phyloP scores from a whole-genome alignment of 2,113 vertebrate genomes.

The human (Homo sapiens) region GRCh38 chr7:138952001-138952500 shows the following conservation, averaged over 20 bases:
- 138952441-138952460: background rate
- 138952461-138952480: background rate
- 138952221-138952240: background rate
- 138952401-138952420: background rate
- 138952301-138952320: background rate
- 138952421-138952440: background rate
- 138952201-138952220: background rate
- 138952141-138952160: background rate
- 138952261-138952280: background rate
- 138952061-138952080: background rate
- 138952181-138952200: background rate
- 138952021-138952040: background rate
- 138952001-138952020: background rate
- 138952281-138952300: background rate
- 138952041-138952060: background rate
- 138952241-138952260: background rate
- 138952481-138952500: background rate
- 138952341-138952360: background rate
- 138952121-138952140: background rate
- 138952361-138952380: background rate
- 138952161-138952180: background rate
- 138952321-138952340: background rate
- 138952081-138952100: background rate
- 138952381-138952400: background rate
- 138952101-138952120: background rate